These are phyloP conservation scores for Metopolophium dirhodum DNA, from an alignment of 1,140 invertebrate genomes.

Conservation along the genomic window DNA sequence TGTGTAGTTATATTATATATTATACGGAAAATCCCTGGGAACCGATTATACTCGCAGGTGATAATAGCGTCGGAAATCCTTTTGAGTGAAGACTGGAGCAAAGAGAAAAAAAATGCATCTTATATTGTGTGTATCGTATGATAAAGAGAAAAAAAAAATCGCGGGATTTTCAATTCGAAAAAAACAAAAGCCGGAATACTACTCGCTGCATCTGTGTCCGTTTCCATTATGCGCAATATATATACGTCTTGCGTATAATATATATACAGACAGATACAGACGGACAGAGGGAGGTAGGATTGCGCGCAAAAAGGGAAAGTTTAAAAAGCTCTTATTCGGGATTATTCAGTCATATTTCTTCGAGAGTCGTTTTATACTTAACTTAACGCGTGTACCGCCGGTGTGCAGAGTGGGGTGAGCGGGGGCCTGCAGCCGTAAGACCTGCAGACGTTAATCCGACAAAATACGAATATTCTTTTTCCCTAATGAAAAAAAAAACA, in stretches of 20 bases:
- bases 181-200: slow-evolving; percentile 34
- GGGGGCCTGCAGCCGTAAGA: neutral
- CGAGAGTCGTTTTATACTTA: slow-evolving; percentile 41
- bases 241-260: neutral
- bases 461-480: neutral
- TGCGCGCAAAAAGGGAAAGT: slow-evolving; percentile 29
- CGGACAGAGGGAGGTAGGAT: neutral
- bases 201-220: slow-evolving; percentile 36
- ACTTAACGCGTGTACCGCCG: slow-evolving; percentile 11
- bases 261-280: neutral
- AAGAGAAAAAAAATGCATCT: slow-evolving; percentile 23
- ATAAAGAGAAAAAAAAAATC: slow-evolving; percentile 18
- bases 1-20: neutral
- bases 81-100: neutral
- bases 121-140: slow-evolving; percentile 16
- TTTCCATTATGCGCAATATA: slow-evolving; percentile 19
- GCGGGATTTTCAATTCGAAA: neutral
- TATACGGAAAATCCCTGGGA: slow-evolving; percentile 20
- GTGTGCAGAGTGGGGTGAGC: neutral
- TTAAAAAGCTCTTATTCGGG: slow-evolving; percentile 49
- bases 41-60: slow-evolving; percentile 38
- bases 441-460: slow-evolving; percentile 38
- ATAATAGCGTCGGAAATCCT: slow-evolving; percentile 45
- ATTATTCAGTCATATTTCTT: slow-evolving; percentile 55
- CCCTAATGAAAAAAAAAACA: neutral